phyloP scores from a whole-genome alignment of 2,888 invertebrate species.

The Sicus ferrugineus region DNA sequence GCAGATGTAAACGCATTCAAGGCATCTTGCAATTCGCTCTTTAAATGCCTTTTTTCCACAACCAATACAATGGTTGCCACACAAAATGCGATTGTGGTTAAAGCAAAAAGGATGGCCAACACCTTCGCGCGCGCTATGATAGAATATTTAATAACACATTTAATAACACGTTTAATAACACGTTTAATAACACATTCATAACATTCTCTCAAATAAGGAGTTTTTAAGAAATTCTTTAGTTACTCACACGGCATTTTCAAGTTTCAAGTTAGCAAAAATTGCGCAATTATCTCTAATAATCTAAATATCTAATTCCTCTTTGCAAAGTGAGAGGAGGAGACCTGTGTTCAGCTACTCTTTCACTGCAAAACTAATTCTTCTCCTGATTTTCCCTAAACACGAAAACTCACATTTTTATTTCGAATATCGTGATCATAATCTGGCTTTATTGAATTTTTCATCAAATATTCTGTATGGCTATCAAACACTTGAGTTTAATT shows the following conservation, averaged over 20 bases:
- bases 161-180: too few relatives aligned
- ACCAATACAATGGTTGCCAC: slow-evolving; percentile 68
- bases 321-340: not conserved
- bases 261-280: not conserved
- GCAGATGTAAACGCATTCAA: slow-evolving; percentile 42
- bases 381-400: not conserved
- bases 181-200: too few relatives aligned
- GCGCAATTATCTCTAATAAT: too few relatives aligned
- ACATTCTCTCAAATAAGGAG: too few relatives aligned
- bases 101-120: slow-evolving; percentile 54
- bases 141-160: too few relatives aligned
- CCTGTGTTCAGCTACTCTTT: not conserved
- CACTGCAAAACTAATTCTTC: not conserved
- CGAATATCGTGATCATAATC: not conserved
- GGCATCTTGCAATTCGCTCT: slow-evolving; percentile 56
- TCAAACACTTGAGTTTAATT: not conserved
- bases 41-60: slow-evolving; percentile 60
- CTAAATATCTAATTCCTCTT: not conserved
- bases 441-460: too few relatives aligned
- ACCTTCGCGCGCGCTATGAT: slow-evolving; percentile 51
- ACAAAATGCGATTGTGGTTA: slow-evolving; percentile 62
- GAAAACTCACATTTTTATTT: not conserved
- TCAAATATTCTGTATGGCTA: not conserved
- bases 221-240: too few relatives aligned
- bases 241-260: slow-evolving; percentile 37